Percentiles rank a stretch among this genome's conserved stretches.
Conservation (phyloP, 1,140 invertebrate genomes). For the Arion vulgaris region DNA sequence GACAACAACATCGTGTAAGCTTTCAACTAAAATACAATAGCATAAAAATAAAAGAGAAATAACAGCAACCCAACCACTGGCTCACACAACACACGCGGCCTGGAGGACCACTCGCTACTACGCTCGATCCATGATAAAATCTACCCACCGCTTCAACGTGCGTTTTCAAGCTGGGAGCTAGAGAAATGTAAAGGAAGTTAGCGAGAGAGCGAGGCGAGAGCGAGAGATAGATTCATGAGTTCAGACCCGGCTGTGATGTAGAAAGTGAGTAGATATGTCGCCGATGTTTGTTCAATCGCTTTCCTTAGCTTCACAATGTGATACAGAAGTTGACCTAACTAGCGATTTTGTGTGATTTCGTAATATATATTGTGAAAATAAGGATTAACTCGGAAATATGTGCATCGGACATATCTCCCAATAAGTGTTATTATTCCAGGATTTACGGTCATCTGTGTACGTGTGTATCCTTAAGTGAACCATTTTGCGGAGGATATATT, state of each 20-base stretch:
- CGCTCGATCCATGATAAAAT: background rate
- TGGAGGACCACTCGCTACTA: background rate
- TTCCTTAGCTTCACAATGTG: background rate
- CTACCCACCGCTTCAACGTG: background rate
- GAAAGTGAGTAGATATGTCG: background rate
- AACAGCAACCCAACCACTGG: constrained; percentile 8
- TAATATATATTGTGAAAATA: no score
- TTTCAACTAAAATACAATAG: background rate
- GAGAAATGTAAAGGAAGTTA: background rate
- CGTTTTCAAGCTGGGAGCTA: no score
- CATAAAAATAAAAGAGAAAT: background rate
- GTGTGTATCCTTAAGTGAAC: no score
- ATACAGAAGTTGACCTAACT: background rate
- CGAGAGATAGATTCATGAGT: background rate
- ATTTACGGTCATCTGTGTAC: no score
- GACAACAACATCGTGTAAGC: background rate
- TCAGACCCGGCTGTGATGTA: background rate
- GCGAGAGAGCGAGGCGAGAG: background rate
- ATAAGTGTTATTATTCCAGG: no score
- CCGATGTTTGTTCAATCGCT: no score
- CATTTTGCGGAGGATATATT: no score
- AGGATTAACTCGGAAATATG: no score
- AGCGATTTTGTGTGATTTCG: background rate
- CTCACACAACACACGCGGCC: constrained; percentile 4
- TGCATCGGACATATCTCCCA: no score